These are phyloP conservation scores for Crepidodera aurea DNA, from an alignment of 2,888 invertebrate genomes.

Conservation along the genomic window DNA sequence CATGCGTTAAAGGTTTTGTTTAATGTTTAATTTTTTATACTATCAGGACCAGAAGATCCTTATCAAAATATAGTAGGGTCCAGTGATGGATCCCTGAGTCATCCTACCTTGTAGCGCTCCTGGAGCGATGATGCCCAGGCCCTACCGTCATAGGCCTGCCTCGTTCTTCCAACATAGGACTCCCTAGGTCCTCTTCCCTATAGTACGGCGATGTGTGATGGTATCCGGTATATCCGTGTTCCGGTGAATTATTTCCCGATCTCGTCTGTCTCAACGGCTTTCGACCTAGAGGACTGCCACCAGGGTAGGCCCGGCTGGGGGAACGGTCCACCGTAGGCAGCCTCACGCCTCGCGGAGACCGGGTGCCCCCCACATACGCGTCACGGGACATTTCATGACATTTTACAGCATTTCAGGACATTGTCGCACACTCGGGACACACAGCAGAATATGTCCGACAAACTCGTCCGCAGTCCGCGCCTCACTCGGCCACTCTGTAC, in stretches of 20 bases:
- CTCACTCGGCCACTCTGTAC: slow-evolving; percentile 41
- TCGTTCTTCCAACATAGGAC: slow-evolving; percentile 84
- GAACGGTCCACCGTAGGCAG: slow-evolving; percentile 90
- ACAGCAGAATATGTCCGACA: slow-evolving; percentile 52
- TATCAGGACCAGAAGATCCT: too few relatives aligned
- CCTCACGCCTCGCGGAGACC: slow-evolving; percentile 75
- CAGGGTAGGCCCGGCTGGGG: slow-evolving; percentile 82
- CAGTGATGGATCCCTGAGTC: neutral
- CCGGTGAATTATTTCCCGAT: slow-evolving; percentile 69
- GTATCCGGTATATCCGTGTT: slow-evolving; percentile 60
- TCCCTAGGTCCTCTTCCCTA: slow-evolving; percentile 84
- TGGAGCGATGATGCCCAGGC: slow-evolving; percentile 75
- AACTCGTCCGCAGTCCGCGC: slow-evolving; percentile 49
- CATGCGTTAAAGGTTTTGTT: too few relatives aligned
- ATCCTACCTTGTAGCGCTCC: slow-evolving; percentile 73
- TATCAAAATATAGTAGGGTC: too few relatives aligned
- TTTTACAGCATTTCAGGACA: slow-evolving; percentile 43
- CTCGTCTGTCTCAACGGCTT: slow-evolving; percentile 63
- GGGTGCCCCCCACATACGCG: slow-evolving; percentile 69
- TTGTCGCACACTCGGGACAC: slow-evolving; percentile 31
- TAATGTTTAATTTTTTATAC: too few relatives aligned
- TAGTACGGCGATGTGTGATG: slow-evolving; percentile 77
- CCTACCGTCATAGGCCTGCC: slow-evolving; percentile 66
- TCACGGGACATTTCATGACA: slow-evolving; percentile 69
- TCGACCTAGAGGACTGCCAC: slow-evolving; percentile 63